A percentile compares a stretch with the other conserved stretches of the same genome.
Conservation (phyloP, 2,888 invertebrate genomes). For the Agrochola macilenta region DNA sequence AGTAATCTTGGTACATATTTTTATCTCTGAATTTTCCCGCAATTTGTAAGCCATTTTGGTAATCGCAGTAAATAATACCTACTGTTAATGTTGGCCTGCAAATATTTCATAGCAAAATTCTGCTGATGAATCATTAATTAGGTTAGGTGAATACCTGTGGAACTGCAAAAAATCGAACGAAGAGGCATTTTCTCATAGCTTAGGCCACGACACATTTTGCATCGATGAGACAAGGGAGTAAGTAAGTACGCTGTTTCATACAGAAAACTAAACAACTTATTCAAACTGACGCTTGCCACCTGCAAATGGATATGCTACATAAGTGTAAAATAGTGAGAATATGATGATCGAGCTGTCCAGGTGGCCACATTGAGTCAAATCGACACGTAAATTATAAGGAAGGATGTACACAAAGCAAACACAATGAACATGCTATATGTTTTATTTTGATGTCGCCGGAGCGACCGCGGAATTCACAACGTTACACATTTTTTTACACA, state of each 20-base stretch:
- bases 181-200: neutral
- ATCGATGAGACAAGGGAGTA: neutral
- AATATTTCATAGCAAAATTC: too few species aligned
- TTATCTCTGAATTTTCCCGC: too few species aligned
- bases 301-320: too few species aligned
- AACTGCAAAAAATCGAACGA: neutral
- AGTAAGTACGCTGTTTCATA: neutral
- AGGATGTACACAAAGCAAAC: conserved; percentile 65
- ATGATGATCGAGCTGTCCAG: too few species aligned
- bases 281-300: neutral
- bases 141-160: neutral
- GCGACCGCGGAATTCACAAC: conserved; percentile 85
- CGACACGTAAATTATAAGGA: too few species aligned
- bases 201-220: neutral
- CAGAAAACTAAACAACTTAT: neutral
- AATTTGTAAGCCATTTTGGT: too few species aligned
- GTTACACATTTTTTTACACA: conserved; percentile 85
- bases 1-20: too few species aligned
- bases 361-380: too few species aligned
- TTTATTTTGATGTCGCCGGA: conserved; percentile 83
- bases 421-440: conserved; percentile 86
- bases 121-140: too few species aligned
- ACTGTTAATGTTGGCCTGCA: too few species aligned
- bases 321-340: neutral
- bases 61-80: too few species aligned